Base-by-base conservation (phyloP, 1,140 invertebrate species). In the Aphelenchoides avenae region DNA sequence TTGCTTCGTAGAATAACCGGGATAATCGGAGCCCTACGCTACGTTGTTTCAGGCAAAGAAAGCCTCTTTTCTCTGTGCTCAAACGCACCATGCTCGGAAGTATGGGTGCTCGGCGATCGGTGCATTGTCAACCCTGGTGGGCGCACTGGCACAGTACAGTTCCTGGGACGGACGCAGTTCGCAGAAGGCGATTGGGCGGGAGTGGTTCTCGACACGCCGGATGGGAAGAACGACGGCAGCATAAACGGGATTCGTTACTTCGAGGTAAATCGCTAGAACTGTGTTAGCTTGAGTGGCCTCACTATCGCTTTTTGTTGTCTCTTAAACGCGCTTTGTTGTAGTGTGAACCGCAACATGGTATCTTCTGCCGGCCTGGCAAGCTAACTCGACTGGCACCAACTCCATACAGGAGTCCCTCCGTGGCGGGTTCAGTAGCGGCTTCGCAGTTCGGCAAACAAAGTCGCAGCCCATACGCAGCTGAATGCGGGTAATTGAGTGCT, bases 191-290 rank as follows among this genome's bases (percentile, higher is more conserved):
- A 92, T 55, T 97, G 92, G 92, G 91, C 90, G 68, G 93, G 93
- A 34, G 86, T 98, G 50, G 90, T 92, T 31, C 83, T 97, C 51
- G 92, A 97, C 78, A 87, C 91, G 62, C 84, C 90, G 27, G 87
- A 88, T 70, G 93, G 92, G 85, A 96, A 96, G 82, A 96, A 97
- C 78, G 91, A 96, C 81, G 93, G 93, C 15, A 89, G 89, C 18
- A 91, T 97, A 39, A 86, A 87, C 49, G 91, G 91, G 29, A 84
- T 85, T 22, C 82, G 87, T 29, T 94, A 93, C 77, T 93, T 93
- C 44, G 43, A 61, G 60, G 59, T 64, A n/a, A n/a, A n/a, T n/a
- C n/a, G n/a, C n/a, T n/a, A n/a, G n/a, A n/a, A n/a, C n/a, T n/a
- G n/a, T n/a, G n/a, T n/a, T n/a, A n/a, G n/a, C n/a, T n/a, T n/a